Base-by-base conservation (phyloP, 92 coral and sea anemone species). In the Paragorgia papillata region DNA sequence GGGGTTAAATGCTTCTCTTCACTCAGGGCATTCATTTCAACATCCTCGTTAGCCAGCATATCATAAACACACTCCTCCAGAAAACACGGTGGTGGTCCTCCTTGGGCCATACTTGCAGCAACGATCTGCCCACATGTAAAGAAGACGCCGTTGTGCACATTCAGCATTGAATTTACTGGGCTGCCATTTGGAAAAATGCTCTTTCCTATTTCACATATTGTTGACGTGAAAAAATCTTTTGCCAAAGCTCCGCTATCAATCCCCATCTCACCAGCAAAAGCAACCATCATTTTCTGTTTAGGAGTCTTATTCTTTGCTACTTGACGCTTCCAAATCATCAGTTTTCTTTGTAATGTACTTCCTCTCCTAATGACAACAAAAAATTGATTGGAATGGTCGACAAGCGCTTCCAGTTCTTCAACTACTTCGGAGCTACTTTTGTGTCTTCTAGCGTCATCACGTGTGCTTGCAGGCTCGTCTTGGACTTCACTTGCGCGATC, bases 321-420 rank as follows among this genome's bases (percentile, higher is more conserved):
- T 9, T 54, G 66, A 9, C 51, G 41, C 21, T 79, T 49, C 82
- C 82, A 41, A 4, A 76, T 62, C 19, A 34, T 79, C n/a, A 85
- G 56, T 32, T 57, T 53, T 62, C 87, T 62, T 62, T 83, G 81
- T 24, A 86, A 69, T 62, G 80, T 31, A 32, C 84, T 69, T 22
- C 87, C 86, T 34, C 84, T 74, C 60, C 89, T 58, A 10, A 88
- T 83, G 57, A 84, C 83, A 49, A 84, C 10, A n/a, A 66, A 88
- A 27, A 84, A 88, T 64, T 80, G 76, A 22, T 77, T 73, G 14
- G 64, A 58, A 58, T 58, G 1, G 25, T 58, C 64, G 25, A 58
- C 31, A 12, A 21, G 64, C 33, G 4, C 25, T 14, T 12, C 33
- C 32, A 58, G 7, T 58, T 58, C 17, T 58, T 58, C 10, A 19